These are phyloP conservation scores for Spongilla lacustris DNA, from an alignment of 37 sponge, comb jelly and placozoan genomes.

Conservation along the genomic window DNA sequence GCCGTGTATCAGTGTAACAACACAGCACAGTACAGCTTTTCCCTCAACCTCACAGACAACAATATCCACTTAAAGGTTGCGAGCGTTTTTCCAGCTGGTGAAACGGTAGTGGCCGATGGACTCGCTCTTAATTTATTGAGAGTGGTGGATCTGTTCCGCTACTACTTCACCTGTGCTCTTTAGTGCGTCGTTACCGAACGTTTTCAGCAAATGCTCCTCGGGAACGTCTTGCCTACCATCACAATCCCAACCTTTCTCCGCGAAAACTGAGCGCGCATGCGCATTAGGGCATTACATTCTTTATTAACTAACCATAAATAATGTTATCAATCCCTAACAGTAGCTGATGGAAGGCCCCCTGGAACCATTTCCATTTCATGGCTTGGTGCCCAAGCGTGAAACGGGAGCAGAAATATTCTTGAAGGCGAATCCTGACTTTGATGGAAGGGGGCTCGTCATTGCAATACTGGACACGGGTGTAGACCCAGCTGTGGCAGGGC, in stretches of 20 bases:
- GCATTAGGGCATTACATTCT: slow-evolving; percentile 16
- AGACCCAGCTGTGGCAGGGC: slow-evolving; percentile 88
- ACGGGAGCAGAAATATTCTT: slow-evolving; percentile 91
- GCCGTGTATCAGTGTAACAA: neutral
- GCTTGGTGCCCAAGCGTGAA: slow-evolving; percentile 86
- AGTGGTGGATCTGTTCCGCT: neutral
- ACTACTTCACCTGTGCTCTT: neutral
- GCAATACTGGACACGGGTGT: slow-evolving; percentile 95
- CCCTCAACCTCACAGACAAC: neutral
- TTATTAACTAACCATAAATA: neutral
- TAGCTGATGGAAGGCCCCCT: slow-evolving; percentile 4
- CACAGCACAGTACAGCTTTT: neutral
- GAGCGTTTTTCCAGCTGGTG: neutral
- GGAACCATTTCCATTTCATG: slow-evolving; percentile 68
- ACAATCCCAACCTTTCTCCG: slow-evolving; percentile 70
- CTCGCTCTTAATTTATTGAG: neutral
- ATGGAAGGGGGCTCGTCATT: slow-evolving; percentile 83
- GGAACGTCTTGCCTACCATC: slow-evolving; percentile 12
- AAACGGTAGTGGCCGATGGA: neutral
- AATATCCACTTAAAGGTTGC: neutral
- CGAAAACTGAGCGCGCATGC: slow-evolving; percentile 78
- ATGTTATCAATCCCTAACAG: neutral
- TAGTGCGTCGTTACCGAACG: neutral
- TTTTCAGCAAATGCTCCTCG: neutral
- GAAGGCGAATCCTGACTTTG: slow-evolving; percentile 47